These are phyloP conservation scores for Diceros bicornis DNA, from an alignment of 2,797 vertebrate species.

Conservation along the genomic window DNA sequence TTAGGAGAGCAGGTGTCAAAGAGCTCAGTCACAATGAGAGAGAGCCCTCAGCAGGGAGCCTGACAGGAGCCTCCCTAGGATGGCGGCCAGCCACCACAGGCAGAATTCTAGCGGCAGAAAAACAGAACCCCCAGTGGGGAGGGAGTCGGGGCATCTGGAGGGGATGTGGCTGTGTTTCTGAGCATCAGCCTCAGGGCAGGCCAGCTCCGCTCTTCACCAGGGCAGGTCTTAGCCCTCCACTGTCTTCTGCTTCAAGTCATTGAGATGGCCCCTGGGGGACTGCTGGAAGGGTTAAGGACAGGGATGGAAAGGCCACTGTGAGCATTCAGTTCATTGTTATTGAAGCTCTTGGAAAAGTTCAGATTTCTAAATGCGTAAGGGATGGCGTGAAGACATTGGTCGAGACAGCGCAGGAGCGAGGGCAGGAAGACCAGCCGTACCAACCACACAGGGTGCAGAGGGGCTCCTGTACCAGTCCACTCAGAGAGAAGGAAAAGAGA, in stretches of 20 bases:
- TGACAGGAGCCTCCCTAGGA: neutral
- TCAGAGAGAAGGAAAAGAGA: neutral
- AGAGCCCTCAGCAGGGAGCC: neutral
- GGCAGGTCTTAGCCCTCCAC: neutral
- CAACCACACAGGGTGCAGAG: neutral
- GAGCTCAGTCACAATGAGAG: neutral
- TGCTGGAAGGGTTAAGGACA: neutral
- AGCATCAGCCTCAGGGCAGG: neutral
- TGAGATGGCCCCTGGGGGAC: neutral
- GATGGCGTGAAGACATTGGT: neutral
- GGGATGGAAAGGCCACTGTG: neutral
- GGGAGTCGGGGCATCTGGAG: neutral
- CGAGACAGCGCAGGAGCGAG: neutral
- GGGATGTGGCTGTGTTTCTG: neutral
- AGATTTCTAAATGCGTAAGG: neutral
- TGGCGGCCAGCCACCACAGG: neutral
- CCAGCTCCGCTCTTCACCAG: rapidly evolving
- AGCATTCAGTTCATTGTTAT: neutral
- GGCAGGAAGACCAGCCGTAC: neutral
- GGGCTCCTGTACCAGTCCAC: neutral
- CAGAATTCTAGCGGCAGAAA: neutral
- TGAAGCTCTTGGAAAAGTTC: neutral
- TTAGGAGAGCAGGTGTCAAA: neutral
- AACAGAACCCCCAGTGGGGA: neutral
- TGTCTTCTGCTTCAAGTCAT: neutral